Conservation (phyloP, 2,113 vertebrate genomes). For the Acinonyx jubatus region DNA sequence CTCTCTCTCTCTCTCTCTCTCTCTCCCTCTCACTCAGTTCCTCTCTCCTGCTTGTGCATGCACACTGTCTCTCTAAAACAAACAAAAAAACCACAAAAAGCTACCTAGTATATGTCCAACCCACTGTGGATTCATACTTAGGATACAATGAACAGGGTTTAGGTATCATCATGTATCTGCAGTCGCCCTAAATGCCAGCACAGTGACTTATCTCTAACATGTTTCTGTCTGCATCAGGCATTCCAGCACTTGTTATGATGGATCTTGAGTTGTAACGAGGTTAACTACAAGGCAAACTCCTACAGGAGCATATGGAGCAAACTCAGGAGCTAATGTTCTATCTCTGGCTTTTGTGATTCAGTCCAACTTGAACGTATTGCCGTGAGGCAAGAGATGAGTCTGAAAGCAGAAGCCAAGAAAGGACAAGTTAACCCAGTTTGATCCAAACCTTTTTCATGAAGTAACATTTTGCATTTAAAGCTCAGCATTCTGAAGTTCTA, state of each 20-base stretch:
- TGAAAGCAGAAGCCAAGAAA: not conserved
- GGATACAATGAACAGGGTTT: not conserved
- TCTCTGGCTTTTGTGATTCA: constrained; percentile 58
- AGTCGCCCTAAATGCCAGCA: not conserved
- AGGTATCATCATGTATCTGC: not conserved
- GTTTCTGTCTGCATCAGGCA: not conserved
- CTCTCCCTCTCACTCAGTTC: too few species aligned
- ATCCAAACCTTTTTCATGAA: not conserved
- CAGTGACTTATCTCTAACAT: not conserved
- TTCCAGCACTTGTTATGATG: not conserved
- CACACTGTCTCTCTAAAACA: too few species aligned
- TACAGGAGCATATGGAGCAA: not conserved
- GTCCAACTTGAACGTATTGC: not conserved
- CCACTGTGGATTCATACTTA: not conserved
- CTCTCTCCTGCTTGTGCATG: too few species aligned
- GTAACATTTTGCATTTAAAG: not conserved
- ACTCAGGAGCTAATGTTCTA: not conserved
- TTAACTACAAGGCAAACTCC: constrained; percentile 9
- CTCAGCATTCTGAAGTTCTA: not conserved
- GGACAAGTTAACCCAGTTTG: not conserved
- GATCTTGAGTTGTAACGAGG: constrained; percentile 49
- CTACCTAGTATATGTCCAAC: not conserved
- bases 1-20: too few species aligned
- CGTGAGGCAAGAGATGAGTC: constrained; percentile 21
- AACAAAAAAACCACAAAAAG: not conserved